Percentiles rank a stretch among this genome's conserved stretches.
These are phyloP conservation scores for Pseudomyrmex pallidus DNA, from an alignment of 1,140 invertebrate genomes.

Conservation along the genomic window DNA sequence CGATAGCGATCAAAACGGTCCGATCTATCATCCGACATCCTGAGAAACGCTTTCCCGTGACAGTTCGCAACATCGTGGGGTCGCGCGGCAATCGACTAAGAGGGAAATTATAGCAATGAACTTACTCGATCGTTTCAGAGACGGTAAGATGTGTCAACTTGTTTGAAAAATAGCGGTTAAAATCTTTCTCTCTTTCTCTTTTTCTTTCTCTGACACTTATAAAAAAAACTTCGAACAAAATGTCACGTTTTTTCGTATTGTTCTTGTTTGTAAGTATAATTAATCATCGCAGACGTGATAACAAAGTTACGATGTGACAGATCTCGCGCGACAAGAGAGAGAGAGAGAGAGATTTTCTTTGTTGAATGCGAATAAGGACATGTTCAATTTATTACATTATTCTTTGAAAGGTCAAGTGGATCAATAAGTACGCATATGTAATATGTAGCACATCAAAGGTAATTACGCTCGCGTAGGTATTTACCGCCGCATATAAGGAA, in stretches of 20 bases:
- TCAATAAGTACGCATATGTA: conserved; percentile 57
- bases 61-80: conserved; percentile 49
- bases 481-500: conserved; percentile 38
- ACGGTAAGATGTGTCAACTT: conserved; percentile 35
- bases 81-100: conserved; percentile 43
- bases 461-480: conserved; percentile 66
- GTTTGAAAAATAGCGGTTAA: conserved; percentile 15
- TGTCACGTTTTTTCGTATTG: background rate
- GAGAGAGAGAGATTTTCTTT: background rate
- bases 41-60: conserved; percentile 29
- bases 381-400: conserved; percentile 39
- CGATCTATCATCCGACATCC: conserved; percentile 66
- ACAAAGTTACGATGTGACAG: background rate
- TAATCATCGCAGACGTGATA: background rate
- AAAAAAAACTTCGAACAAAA: too few relatives aligned
- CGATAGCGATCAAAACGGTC: conserved; percentile 63
- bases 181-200: background rate
- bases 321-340: too few relatives aligned
- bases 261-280: conserved; percentile 19
- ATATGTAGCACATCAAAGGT: conserved; percentile 65
- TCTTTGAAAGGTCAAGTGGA: conserved; percentile 45
- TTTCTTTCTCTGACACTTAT: too few relatives aligned
- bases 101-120: conserved; percentile 53
- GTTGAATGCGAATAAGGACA: conserved; percentile 54
- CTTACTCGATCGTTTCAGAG: conserved; percentile 20